These are phyloP conservation scores for Phacellophora camtschatica DNA, from an alignment of 30 jellyfish, hydroid and myxozoan genomes.

Conservation along the genomic window DNA sequence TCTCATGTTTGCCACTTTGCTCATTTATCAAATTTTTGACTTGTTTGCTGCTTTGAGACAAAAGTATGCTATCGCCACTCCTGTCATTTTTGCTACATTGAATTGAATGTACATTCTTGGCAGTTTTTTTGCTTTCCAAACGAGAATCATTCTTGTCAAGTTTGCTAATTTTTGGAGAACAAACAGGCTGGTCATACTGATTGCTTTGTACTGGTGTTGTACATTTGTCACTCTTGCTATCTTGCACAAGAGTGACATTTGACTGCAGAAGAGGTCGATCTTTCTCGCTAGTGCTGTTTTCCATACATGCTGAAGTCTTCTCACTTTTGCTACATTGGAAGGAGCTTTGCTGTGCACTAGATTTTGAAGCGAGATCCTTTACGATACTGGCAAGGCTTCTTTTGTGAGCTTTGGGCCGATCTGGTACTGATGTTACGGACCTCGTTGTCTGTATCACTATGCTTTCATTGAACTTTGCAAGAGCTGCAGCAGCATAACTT, in stretches of 20 bases:
- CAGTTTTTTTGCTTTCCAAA: no score
- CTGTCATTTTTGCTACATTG: no score
- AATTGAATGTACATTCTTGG: no score
- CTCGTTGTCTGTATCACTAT: slow-evolving; percentile 50
- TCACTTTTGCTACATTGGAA: neutral
- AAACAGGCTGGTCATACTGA: neutral
- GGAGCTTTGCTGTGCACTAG: slow-evolving; percentile 40
- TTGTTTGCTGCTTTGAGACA: no score
- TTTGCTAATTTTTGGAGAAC: no score
- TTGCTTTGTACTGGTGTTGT: neutral
- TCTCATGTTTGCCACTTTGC: no score
- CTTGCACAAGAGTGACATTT: no score
- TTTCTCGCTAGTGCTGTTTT: neutral
- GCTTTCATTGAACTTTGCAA: slow-evolving; percentile 52
- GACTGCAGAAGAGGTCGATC: no score
- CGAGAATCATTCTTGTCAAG: no score
- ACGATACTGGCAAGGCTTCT: slow-evolving; percentile 64
- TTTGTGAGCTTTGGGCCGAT: slow-evolving; percentile 60
- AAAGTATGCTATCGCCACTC: no score
- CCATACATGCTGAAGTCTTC: neutral
- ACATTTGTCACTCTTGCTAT: neutral
- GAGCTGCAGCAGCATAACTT: slow-evolving; percentile 27
- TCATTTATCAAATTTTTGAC: no score
- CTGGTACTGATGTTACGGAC: slow-evolving; percentile 35
- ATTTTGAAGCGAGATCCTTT: slow-evolving; percentile 43